Base-by-base conservation (phyloP, 2,888 invertebrate species). In the Heliothis peltigera region DNA sequence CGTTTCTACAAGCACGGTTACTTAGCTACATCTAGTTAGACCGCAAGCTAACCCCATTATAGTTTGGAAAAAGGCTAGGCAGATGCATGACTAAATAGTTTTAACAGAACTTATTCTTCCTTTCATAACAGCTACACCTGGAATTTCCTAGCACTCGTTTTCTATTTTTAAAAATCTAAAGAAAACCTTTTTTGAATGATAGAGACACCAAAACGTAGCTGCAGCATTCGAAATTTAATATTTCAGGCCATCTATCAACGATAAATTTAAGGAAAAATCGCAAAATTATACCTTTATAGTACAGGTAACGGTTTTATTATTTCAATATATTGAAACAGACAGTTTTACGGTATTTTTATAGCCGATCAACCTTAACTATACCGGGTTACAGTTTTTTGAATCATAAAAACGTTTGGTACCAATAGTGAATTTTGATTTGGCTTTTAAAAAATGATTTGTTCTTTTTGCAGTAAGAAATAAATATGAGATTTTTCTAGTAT, bases 221-320 rank as follows among this genome's bases (percentile, higher is more conserved):
- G 5, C n/a, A 22, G 5, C 1, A 8, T 10, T 52, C 39, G 22
- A 44, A 28, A 55, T 59, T 66, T 32, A 21, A 60, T 70, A 56
- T 56, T 56, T 18, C 56, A 17, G 19, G 17, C 22, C 42, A 74
- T 63, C n/a, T 55, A 55, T 54, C 57, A 75, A 64, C 32, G 39
- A 48, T n/a, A n/a, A n/a, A n/a, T 71, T 71, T 59, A 64, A 54
- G 2, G 8, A 43, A 60, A 54, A 65, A 52, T 32, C 10, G 59
- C 46, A 68, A 63, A 64, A 63, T 53, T 88, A 89, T 88, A 88
- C 51, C 32, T 67, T 58, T 71, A 74, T 64, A 70, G 70, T 66
- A 65, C 25, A 48, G 64, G 46, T 69, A 67, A 79, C 63, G 60
- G 69, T 80, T 77, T 80, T 79, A 75, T 75, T 78, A 68, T 79